Base-by-base conservation (phyloP, 2,113 vertebrate genomes). In the Thalassarche chlororhynchos region DNA sequence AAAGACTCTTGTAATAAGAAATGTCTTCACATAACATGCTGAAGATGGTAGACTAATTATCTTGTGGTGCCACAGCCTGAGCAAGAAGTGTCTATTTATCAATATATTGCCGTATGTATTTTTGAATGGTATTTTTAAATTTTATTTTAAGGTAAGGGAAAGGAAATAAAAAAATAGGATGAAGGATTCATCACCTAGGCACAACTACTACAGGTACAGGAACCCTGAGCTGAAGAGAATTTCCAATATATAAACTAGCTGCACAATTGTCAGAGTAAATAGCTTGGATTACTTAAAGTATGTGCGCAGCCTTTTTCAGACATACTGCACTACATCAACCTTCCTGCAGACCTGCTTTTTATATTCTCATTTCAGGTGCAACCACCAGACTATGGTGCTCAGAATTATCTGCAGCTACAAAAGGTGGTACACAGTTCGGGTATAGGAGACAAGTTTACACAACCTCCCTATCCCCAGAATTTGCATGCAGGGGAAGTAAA, bases 71-170 rank as follows among this genome's bases (percentile, higher is more conserved):
- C 76, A 57, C 40, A 80, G 17, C 8, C n/a, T 57, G 23, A 81
- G 47, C 81, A 93, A 80, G 10, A 91, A 85, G 13, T 3, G 4
- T 28, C 54, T n/a, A 40, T 52, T 36, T 29, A 49, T 24, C 13
- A 52, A 25, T 49, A 62, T 15, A n/a, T 0, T 38, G 18, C 17
- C 3, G 1, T 7, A 80, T 0, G 0, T 36, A 17, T 26, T 79
- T 72, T 13, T 12, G 9, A 44, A 40, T 3, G 7, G 2, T n/a
- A 38, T 52, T 82, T 78, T 81, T 3, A 49, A 20, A 23, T n/a
- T 65, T n/a, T 65, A 28, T 24, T 89, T 77, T 51, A 68, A 49
- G 3, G 8, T 10, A 69, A 75, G 12, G n/a, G 5, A 77, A 71
- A 76, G 14, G 2, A 68, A 91, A 61, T 26, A 55, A 34, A 40